Evolutionary conservation across 2,113 vertebrate genomes (phyloP), one percentile per base, ranked within the genome.

Genomic region (Haemorhous mexicanus): DNA sequence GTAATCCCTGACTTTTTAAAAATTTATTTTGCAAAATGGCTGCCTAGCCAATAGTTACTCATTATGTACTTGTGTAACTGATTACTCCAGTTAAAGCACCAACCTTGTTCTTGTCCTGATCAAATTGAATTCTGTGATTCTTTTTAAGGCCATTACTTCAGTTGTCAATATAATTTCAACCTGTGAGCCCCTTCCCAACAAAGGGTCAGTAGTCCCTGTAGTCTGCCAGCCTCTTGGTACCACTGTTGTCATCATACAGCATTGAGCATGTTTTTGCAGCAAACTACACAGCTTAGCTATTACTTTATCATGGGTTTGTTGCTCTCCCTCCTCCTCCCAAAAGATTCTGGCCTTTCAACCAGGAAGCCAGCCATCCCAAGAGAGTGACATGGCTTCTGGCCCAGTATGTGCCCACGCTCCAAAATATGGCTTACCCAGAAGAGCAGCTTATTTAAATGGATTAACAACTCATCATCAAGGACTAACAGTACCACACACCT

Each of bases 331-430:
- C 37, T 49, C 49, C 24, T 70, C 68, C 80, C 80, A 64, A 69
- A 79, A 77, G 28, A 63, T 43, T 30, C 82, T 46, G 33, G 39
- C 56, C 91, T 92, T 95, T 96, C 80, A 92, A 77, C 30, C 61
- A 87, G 55, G 91, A 93, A 97, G 41, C 41, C 72, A 92, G 72
- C 63, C 79, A 94, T 39, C 26, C 83, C 28, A 95, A 50, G 37
- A 91, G 32, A 94, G 28, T 78, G 90, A 43, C 94, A 91, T 18
- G 50, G 78, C 77, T 92, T 95, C 69, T 87, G 66, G 78, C 96
- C 80, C 35, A 95, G 84, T 30, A 80, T 43, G 93, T 18, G 43
- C 66, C 69, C 89, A 89, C 87, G 92, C 37, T 76, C n/a, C 30
- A 81, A 95, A 92, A 63, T 28, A 49, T 5, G 41, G 78, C 33